Conservation (phyloP, 2,113 vertebrate genomes). For the Vanacampus margaritifer region DNA sequence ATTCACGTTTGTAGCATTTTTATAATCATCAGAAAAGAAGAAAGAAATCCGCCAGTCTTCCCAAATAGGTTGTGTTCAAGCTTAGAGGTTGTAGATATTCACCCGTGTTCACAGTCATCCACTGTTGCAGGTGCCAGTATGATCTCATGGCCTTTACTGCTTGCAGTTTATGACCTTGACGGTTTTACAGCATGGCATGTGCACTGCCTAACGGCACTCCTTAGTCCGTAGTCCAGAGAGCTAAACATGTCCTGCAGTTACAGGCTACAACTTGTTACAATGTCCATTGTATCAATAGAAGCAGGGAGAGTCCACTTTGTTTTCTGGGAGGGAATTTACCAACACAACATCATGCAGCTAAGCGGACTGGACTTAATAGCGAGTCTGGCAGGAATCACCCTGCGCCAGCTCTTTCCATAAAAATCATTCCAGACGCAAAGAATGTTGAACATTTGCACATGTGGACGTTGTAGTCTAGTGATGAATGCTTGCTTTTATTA, state of each 20-base stretch:
- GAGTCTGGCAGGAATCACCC: background rate
- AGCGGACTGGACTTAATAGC: background rate
- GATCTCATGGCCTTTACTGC: constrained; percentile 11
- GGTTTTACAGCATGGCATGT: constrained; percentile 26
- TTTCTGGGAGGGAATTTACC: background rate
- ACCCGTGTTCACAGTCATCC: constrained; percentile 7
- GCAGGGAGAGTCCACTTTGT: background rate
- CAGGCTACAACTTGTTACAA: background rate
- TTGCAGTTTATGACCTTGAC: constrained; percentile 1
- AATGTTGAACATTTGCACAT: background rate
- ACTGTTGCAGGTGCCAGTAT: constrained; percentile 15
- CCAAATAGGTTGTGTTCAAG: background rate
- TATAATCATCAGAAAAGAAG: too few relatives aligned
- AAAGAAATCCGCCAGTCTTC: background rate
- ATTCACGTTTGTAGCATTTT: too few relatives aligned
- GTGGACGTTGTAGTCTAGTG: background rate
- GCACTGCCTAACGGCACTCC: background rate
- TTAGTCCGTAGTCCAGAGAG: constrained; percentile 11
- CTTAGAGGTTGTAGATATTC: background rate
- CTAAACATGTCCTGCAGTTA: background rate
- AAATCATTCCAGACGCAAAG: background rate
- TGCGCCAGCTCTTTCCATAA: background rate
- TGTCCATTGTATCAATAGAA: background rate
- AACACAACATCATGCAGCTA: background rate
- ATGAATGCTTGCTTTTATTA: too few relatives aligned